Evolutionary conservation across 2,113 vertebrate species (phyloP), one percentile per base, ranked within the genome.

Genomic region (Todiramphus chloris): DNA sequence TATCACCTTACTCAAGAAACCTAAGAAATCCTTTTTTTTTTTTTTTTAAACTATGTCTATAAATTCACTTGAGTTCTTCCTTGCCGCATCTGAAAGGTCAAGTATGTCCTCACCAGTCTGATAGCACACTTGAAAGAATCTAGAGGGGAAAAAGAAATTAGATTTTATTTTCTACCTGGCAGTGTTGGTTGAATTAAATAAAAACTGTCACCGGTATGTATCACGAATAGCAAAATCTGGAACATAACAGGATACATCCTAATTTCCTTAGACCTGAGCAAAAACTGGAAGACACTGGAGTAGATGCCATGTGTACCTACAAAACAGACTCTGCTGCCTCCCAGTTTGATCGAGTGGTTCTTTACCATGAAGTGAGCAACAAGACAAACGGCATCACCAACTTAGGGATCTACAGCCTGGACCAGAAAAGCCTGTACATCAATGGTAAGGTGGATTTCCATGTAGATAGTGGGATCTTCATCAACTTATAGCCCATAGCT

Each of bases 231-330:
- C n/a, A 39, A 55, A 8, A 55, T 68, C 37, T 66, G 59, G 51
- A 59, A 60, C 10, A 31, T 6, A 86, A n/a, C 51, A 73, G 6
- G 4, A 31, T 44, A 31, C 51, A 35, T 60, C 44, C 35, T 79
- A 2, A 63, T 69, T 66, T 87, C 9, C 23, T 14, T 83, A 98
- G 98, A 84, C 56, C 94, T 35, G 46, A 91, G 43, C 87, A 90
- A 23, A 93, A 80, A 6, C 64, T 41, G 0, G 87, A 81, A 33
- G 74, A 91, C 50, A 97, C 97, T 3, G 70, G 50, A 21, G 87
- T 97, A 74, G 94, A 98, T 37, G 33, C 87, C 28, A 30, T 94
- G 46, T 98, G 98, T 39, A 81, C 80, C 18, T 98, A 97, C 82
- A 72, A 10, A 8, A 88, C 25, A 21, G 64, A 75, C 24, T 80